Percentiles rank a stretch among this genome's conserved stretches.
These are phyloP conservation scores for Acropora tenuis DNA, from an alignment of 64 coral and sea anemone genomes.

Conservation along the genomic window DNA sequence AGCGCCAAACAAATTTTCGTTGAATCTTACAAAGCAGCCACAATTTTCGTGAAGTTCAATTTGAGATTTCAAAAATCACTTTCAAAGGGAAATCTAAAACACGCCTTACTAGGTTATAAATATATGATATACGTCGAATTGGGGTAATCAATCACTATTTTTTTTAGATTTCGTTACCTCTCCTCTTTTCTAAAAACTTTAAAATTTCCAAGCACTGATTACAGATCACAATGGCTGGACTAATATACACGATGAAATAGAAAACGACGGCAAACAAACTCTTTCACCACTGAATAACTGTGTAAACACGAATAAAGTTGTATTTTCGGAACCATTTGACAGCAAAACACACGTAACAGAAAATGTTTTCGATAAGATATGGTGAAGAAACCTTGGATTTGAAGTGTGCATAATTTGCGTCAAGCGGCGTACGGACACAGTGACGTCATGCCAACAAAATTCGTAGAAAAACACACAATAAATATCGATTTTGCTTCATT, in stretches of 20 bases:
- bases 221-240: no score
- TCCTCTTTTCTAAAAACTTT: not conserved
- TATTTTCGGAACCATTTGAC: not conserved
- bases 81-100: not conserved
- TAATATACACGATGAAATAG: no score
- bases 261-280: constrained; percentile 18
- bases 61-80: constrained; percentile 13
- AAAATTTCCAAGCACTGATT: not conserved
- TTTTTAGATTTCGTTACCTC: not conserved
- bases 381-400: not conserved
- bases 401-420: not conserved
- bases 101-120: no score
- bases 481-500: constrained; percentile 27
- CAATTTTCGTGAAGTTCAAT: constrained; percentile 12
- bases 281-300: constrained; percentile 5
- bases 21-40: constrained; percentile 1
- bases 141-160: not conserved
- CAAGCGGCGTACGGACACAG: not conserved
- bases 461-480: not conserved
- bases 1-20: constrained; percentile 22
- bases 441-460: constrained; percentile 18
- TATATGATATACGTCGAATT: not conserved
- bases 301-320: constrained; percentile 10
- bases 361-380: not conserved
- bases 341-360: not conserved